Conservation (phyloP, 1,140 invertebrate species). For the Solenopsis fugax region DNA sequence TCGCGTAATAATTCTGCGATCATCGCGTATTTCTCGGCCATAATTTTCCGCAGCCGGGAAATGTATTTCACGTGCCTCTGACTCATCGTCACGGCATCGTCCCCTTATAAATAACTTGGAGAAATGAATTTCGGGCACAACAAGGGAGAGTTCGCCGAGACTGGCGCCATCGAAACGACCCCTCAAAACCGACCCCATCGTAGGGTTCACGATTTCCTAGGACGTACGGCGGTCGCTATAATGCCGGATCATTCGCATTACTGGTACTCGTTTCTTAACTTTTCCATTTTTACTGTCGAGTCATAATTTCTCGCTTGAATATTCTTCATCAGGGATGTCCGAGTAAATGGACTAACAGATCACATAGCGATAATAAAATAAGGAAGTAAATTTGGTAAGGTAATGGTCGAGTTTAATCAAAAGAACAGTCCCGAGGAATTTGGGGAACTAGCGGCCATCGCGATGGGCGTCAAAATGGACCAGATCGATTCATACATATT, state of each 20-base stretch:
- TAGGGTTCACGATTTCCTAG: conserved; percentile 31
- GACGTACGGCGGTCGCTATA: conserved; percentile 36
- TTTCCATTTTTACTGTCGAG: background rate
- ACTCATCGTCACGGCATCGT: conserved; percentile 63
- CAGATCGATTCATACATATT: conserved; percentile 56
- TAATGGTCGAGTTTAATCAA: background rate
- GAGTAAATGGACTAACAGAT: background rate
- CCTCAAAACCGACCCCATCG: conserved; percentile 71
- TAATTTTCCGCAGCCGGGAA: conserved; percentile 57
- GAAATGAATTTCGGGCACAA: conserved; percentile 70
- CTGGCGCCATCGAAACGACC: conserved; percentile 70
- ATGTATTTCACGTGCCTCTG: conserved; percentile 50
- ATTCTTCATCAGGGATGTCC: background rate
- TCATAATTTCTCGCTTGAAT: background rate
- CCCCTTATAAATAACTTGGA: conserved; percentile 66
- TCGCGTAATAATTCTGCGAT: conserved; percentile 35
- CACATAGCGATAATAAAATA: background rate
- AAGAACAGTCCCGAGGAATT: conserved; percentile 1
- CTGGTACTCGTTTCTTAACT: background rate
- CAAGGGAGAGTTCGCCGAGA: conserved; percentile 32
- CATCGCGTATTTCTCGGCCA: conserved; percentile 27
- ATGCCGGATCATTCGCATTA: background rate
- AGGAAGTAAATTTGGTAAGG: background rate
- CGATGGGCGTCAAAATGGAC: conserved; percentile 15
- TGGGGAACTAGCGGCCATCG: background rate